phyloP scores from a whole-genome alignment of 2,888 invertebrate species.

The Phaonia tiefii region DNA sequence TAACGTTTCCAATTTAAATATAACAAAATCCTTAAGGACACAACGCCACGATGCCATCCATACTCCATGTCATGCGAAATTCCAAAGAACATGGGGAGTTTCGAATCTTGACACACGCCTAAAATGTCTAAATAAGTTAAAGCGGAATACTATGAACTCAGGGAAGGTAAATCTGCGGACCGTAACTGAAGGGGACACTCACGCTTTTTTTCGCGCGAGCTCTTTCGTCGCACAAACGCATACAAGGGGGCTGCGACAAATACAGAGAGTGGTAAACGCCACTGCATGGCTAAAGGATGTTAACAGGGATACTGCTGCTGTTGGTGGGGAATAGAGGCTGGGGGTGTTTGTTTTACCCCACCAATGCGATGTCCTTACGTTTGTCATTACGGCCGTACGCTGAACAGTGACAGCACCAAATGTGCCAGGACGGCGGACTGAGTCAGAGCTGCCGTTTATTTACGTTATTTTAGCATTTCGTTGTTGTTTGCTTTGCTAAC shows the following conservation, averaged over 20 bases:
- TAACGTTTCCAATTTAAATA: slow-evolving; percentile 51
- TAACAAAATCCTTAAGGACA: slow-evolving; percentile 47
- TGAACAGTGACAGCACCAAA: too few species aligned
- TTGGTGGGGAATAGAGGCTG: slow-evolving; percentile 20
- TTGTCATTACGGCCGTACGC: background rate
- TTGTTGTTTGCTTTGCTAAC: slow-evolving; percentile 35
- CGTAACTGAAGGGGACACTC: slow-evolving; percentile 1
- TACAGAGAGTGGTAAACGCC: background rate
- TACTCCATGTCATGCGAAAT: background rate
- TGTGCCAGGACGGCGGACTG: background rate
- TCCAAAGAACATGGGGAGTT: background rate
- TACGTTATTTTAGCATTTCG: slow-evolving; percentile 30
- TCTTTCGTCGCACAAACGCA: slow-evolving; percentile 21
- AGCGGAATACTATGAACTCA: too few species aligned
- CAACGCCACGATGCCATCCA: slow-evolving; percentile 18
- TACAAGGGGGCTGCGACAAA: background rate
- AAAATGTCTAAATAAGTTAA: slow-evolving; percentile 24
- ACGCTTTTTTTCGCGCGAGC: too few species aligned
- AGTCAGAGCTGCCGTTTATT: slow-evolving; percentile 9
- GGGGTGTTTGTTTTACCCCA: slow-evolving; percentile 32
- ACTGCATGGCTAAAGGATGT: slow-evolving; percentile 46
- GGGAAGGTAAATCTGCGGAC: background rate
- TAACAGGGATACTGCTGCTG: slow-evolving; percentile 36
- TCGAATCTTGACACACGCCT: slow-evolving; percentile 12
- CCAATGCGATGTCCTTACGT: background rate